Evolutionary conservation across 53 echinoderm and acorn worm species (phyloP).

Genomic region (Mesocentrotus franciscanus): DNA sequence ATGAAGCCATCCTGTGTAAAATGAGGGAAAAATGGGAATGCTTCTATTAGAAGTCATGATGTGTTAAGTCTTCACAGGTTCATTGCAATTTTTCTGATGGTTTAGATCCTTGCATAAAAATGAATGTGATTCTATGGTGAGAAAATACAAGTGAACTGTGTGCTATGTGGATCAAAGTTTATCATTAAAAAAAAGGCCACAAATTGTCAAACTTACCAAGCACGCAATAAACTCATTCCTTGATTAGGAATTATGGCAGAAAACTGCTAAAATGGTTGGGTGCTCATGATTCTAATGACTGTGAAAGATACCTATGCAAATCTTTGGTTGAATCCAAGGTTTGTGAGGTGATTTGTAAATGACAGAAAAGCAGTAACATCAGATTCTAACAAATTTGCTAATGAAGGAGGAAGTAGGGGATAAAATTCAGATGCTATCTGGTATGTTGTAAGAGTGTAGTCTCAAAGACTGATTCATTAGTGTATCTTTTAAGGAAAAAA

Average conservation of each 20-base stretch:
- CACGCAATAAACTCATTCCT: constrained; percentile 43
- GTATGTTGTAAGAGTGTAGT: background rate
- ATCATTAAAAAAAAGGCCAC: background rate
- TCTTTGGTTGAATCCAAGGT: constrained; percentile 25
- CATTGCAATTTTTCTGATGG: constrained; percentile 20
- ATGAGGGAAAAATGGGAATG: background rate
- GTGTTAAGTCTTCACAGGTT: background rate
- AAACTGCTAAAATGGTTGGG: constrained; percentile 41
- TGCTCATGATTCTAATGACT: constrained; percentile 41
- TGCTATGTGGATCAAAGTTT: constrained; percentile 32
- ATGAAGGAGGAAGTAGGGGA: background rate
- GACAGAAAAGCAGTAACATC: constrained; percentile 45
- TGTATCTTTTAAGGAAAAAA: background rate
- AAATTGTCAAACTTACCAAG: constrained; percentile 26
- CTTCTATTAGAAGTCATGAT: background rate
- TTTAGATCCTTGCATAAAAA: constrained; percentile 50
- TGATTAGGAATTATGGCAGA: background rate
- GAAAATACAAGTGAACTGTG: constrained; percentile 52
- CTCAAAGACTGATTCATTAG: background rate
- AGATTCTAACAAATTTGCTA: constrained; percentile 28
- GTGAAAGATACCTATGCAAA: constrained; percentile 27
- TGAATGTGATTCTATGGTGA: constrained; percentile 51
- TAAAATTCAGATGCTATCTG: background rate
- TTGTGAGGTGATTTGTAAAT: constrained; percentile 39
- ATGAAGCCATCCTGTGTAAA: background rate